A percentile compares a stretch with the other conserved stretches of the same genome.
Evolutionary conservation across 2,888 invertebrate genomes (phyloP).

Genomic region (Dolomedes plantarius): DNA sequence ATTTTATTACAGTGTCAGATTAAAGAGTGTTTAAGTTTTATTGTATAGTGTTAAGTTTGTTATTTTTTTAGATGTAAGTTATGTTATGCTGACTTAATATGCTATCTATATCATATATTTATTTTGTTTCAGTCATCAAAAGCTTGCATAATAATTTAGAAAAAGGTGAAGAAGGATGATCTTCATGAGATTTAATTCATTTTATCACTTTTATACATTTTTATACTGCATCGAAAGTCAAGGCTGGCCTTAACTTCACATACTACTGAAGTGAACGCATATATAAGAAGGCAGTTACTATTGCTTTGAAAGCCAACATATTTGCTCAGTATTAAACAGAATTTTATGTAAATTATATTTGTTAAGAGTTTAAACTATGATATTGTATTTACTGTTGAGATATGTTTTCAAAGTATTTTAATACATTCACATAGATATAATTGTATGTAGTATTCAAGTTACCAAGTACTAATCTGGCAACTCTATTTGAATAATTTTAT

Average conservation of each 20-base stretch:
- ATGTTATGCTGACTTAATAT: too few relatives aligned
- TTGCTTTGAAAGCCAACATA: background rate
- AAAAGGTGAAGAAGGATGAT: background rate
- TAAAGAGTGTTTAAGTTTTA: too few relatives aligned
- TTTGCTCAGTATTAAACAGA: background rate
- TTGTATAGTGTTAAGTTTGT: background rate
- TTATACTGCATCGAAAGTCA: background rate
- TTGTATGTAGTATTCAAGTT: too few relatives aligned
- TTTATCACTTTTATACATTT: background rate
- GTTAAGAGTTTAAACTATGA: too few relatives aligned
- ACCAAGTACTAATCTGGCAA: too few relatives aligned
- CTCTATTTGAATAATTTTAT: too few relatives aligned
- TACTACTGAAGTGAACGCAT: background rate
- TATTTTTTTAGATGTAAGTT: background rate
- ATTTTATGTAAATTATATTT: too few relatives aligned
- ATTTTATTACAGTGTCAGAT: too few relatives aligned
- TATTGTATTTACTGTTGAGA: too few relatives aligned
- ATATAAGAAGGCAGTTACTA: background rate
- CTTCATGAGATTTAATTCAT: background rate
- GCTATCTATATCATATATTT: background rate
- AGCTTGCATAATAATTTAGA: slow-evolving; percentile 38
- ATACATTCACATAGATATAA: too few relatives aligned
- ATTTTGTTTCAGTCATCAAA: slow-evolving; percentile 47
- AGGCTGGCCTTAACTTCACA: background rate
- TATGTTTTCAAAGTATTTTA: too few relatives aligned